Percentiles rank a stretch among this genome's conserved stretches.
phyloP scores from a whole-genome alignment of 2,888 invertebrate species.

The Leptura quadrifasciata region DNA sequence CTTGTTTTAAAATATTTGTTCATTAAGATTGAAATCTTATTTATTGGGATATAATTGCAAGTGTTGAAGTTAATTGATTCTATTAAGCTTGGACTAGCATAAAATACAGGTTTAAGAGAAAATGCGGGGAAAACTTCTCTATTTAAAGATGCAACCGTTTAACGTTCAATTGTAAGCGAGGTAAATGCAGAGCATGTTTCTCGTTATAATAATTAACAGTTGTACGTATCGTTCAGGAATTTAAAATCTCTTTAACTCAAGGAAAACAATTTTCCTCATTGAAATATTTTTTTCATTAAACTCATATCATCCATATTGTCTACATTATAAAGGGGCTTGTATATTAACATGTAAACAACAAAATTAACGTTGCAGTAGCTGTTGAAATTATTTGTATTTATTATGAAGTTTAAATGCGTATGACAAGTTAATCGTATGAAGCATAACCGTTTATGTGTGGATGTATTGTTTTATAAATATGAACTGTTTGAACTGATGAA shows the following conservation, averaged over 20 bases:
- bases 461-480: no score
- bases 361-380: no score
- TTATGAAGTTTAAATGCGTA: no score
- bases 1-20: slow-evolving; percentile 9
- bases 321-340: no score
- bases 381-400: no score
- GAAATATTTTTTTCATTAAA: background rate
- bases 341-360: no score
- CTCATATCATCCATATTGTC: background rate
- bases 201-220: background rate
- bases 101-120: background rate
- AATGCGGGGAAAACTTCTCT: background rate
- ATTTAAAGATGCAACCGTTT: background rate
- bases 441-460: no score
- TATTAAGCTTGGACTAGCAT: background rate
- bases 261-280: background rate
- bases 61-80: slow-evolving; percentile 3
- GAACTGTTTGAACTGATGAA: no score
- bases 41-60: background rate
- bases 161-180: background rate
- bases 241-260: background rate
- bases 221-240: background rate
- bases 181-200: background rate
- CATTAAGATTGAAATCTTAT: background rate
- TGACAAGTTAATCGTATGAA: no score